Evolutionary conservation across 2,797 vertebrate genomes (phyloP).

Genomic region (Pseudotriccus pelzelni): DNA sequence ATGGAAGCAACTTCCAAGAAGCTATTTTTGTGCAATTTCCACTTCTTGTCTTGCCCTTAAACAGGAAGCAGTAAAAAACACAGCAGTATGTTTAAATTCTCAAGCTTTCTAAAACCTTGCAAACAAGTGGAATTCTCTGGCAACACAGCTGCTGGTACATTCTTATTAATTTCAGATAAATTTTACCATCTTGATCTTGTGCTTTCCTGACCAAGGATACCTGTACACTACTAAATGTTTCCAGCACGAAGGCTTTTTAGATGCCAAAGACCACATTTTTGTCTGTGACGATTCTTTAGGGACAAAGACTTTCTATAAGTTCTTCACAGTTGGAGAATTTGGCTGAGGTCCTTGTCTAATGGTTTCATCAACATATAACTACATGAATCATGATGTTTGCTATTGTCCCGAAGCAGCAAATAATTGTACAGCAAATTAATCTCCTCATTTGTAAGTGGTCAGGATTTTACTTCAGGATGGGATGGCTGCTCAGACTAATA

Average conservation of each 20-base stretch:
- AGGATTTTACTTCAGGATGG: not conserved
- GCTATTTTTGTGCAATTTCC: constrained; percentile 69
- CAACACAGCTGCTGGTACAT: not conserved
- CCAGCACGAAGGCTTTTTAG: not conserved
- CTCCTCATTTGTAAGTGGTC: not conserved
- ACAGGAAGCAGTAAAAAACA: constrained; percentile 55
- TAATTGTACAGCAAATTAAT: not conserved
- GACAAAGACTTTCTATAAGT: not conserved
- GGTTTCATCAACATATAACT: not conserved
- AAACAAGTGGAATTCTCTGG: not conserved
- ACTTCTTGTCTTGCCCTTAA: constrained; percentile 55
- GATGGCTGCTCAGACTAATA: not conserved
- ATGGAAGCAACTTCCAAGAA: constrained; percentile 58
- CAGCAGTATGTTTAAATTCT: constrained; percentile 36
- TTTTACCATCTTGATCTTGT: not conserved
- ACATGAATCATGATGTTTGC: not conserved
- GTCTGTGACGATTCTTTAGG: not conserved
- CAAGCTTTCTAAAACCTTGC: not conserved
- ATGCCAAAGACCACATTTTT: not conserved
- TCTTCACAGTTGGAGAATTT: not conserved
- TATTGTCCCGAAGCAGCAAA: not conserved
- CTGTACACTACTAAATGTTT: not conserved
- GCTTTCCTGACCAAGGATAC: not conserved
- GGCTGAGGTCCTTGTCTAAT: not conserved
- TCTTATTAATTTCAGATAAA: not conserved